Base-by-base conservation (phyloP, 2,113 vertebrate species). In the Morone saxatilis region DNA sequence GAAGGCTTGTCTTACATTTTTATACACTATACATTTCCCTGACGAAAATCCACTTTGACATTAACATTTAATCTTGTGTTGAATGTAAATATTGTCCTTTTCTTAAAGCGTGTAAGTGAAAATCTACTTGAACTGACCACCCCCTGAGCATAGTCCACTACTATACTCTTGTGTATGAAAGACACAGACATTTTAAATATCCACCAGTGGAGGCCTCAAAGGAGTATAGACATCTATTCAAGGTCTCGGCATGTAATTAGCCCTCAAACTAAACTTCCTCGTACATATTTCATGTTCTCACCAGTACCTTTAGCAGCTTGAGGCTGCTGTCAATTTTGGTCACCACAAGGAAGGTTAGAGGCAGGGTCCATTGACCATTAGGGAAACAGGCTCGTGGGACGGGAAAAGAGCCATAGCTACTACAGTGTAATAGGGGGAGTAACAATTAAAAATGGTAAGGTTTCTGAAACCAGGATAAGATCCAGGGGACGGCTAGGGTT, bases 1-100 rank as follows among this genome's bases (percentile, higher is more conserved):
- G 8, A 50, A 62, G 43, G 22, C 25, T 67, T 31, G 6, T 25
- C 3, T n/a, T 4, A 1, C 31, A 31, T 31, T 31, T 31, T 31
- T 57, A 47, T 13, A 53, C 40, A 0, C 5, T 63, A 40, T 50
- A 62, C 61, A 72, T 53, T 41, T 71, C 20, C 68, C 40, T 70
- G 31, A 6, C 4, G 12, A 71, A 75, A 81, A 74, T 41, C 61
- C 6, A 69, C 54, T 61, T 48, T 40, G 73, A 72, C 69, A 63
- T 74, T 31, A 77, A 66, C 65, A 76, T 72, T 83, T 84, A 22
- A 84, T 80, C 45, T 47, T 20, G 10, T 63, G n/a, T 75, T 65
- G 19, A 54, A 53, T 63, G 25, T 8, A 25, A 63, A 73, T 62
- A 53, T 25, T 20, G n/a, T 53, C 13, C 11, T 77, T 61, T 73